Base-by-base conservation (phyloP, 2,113 vertebrate genomes). In the Bambusicola thoracicus region DNA sequence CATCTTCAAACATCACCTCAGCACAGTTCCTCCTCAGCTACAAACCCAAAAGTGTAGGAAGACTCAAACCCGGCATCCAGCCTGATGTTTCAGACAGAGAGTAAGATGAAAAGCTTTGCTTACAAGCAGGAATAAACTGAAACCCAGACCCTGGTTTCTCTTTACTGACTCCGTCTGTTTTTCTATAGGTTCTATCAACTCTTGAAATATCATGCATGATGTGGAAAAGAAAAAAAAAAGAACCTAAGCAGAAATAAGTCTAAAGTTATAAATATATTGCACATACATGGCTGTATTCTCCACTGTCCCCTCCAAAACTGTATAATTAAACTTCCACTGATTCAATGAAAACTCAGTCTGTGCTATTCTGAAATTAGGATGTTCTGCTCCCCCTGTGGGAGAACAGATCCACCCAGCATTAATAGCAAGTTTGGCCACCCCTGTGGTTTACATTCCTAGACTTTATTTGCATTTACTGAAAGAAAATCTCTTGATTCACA, bases 401-500 rank as follows among this genome's bases (percentile, higher is more conserved):
- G 24, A 41, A 56, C n/a, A 85, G 94, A 87, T 43, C 88, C 96
- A 90, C 89, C 95, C 94, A 89, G 30, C 15, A 78, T 59, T 29
- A 94, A 94, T 53, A 94, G 53, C 78, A 87, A 63, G 55, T 91
- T 94, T 87, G 88, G 67, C 62, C 61, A 76, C 13, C 24, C 24
- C 24, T 90, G 85, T 83, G 91, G 93, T 92, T 95, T 91, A 34
- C 38, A 48, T 41, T 85, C 65, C 19, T 32, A 48, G 40, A 46
- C 65, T 91, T 86, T 84, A 63, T 80, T 91, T 94, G 18, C 68
- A 34, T 89, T 90, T 92, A 59, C 89, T 69, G 78, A 75, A 92
- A 85, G 51, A 81, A 75, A 63, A 76, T 53, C 13, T 41, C 49
- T 63, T n/a, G 8, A 73, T 93, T 94, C 89, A 40, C 56, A 66